Percentiles rank a stretch among this genome's conserved stretches.
These are phyloP conservation scores for Nothoprocta perdicaria DNA, from an alignment of 2,113 vertebrate genomes.

Conservation along the genomic window DNA sequence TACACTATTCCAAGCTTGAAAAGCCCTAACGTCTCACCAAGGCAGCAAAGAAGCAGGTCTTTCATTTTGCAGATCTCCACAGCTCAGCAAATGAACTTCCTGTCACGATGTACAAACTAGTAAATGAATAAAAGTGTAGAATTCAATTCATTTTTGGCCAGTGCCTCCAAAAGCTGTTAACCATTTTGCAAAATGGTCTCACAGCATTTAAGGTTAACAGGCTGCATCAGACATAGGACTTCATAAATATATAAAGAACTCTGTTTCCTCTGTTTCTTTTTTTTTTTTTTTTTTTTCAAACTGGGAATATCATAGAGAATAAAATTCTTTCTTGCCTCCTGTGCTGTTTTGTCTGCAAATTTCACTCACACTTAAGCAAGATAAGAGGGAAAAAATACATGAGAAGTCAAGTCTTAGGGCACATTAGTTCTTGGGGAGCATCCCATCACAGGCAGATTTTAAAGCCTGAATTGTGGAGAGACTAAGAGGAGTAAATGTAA, in stretches of 20 bases:
- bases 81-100: not conserved
- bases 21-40: not conserved
- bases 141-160: not conserved
- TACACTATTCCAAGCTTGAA: not conserved
- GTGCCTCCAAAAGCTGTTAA: not conserved
- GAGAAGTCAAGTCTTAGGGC: not conserved
- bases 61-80: not conserved
- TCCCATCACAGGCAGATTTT: not conserved
- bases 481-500: not conserved
- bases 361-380: accelerated
- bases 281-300: not conserved
- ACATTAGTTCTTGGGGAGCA: not conserved
- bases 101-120: accelerated
- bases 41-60: not conserved
- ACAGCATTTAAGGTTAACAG: not conserved
- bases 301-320: accelerated
- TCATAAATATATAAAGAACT: accelerated
- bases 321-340: not conserved
- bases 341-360: not conserved
- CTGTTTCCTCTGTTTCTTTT: not conserved
- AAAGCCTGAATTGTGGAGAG: not conserved
- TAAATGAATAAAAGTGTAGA: not conserved
- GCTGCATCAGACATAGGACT: not conserved
- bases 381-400: not conserved
- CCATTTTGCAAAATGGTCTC: not conserved